Evolutionary conservation across 2,113 vertebrate genomes (phyloP).

Genomic region (Thunnus maccoyii): DNA sequence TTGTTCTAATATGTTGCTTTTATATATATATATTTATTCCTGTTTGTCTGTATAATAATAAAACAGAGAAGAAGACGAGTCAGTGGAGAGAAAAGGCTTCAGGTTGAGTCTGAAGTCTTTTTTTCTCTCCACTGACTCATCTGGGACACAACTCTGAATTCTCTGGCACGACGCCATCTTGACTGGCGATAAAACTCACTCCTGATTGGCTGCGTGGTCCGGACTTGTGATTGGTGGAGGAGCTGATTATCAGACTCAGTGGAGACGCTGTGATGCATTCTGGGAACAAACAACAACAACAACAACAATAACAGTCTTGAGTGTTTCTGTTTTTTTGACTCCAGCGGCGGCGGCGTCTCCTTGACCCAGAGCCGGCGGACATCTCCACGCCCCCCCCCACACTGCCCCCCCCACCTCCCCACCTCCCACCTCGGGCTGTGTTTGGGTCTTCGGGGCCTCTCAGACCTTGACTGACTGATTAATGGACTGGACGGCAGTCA

Average conservation of each 20-base stretch:
- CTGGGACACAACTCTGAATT: not conserved
- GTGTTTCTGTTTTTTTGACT: conserved; percentile 13
- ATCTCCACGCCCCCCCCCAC: not conserved
- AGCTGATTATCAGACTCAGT: conserved; percentile 22
- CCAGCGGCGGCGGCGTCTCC: conserved; percentile 46
- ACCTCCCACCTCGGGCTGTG: conserved; percentile 26
- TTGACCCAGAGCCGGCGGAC: conserved; percentile 75
- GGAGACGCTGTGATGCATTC: conserved; percentile 17
- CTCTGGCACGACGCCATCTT: not conserved
- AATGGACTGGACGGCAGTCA: conserved; percentile 83
- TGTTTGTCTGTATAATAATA: too few species aligned
- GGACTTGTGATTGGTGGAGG: conserved; percentile 37
- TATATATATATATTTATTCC: too few species aligned
- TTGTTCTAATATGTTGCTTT: too few species aligned
- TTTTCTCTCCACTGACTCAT: too few species aligned
- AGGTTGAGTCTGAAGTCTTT: too few species aligned
- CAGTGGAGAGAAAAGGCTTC: too few species aligned
- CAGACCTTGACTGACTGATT: conserved; percentile 81
- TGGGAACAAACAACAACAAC: conserved; percentile 45
- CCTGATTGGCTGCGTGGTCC: conserved; percentile 3
- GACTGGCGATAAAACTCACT: not conserved
- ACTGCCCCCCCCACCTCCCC: not conserved
- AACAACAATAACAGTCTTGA: not conserved
- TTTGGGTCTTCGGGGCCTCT: conserved; percentile 55
- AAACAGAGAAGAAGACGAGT: too few species aligned